Evolutionary conservation across 2,888 invertebrate genomes (phyloP), one percentile per base, ranked within the genome.

Genomic region (Dryadula phaetusa): DNA sequence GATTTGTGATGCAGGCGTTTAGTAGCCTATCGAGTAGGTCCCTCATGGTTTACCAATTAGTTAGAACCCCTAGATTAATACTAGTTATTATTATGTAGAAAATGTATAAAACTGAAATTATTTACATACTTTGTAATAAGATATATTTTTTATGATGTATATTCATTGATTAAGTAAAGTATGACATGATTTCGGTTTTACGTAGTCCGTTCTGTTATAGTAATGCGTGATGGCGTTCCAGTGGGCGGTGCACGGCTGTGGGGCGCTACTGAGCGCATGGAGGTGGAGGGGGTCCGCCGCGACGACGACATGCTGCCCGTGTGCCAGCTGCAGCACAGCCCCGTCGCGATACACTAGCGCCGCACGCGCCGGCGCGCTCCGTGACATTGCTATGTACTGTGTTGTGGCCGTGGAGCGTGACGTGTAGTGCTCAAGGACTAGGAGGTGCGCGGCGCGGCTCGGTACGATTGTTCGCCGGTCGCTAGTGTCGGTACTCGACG

Each of bases 321-420:
- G 78, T 97, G 97, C 76, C 77, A 81, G 75, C 96, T 97, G 84
- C 97, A 97, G 91, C 97, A 98, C 93, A 97, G 97, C 93, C 97
- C 98, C 80, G 98, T 98, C 83, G 97, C 97, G 87, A 98, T 98
- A 88, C 98, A 98, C 89, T 93, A 90, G 87, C 76, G 72, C 70
- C 66, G 69, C 40, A n/a, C 61, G 52, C 70, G 70, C 44, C 61
- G 49, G 56, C 66, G 49, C 32, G 32, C 32, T 8, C 44, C 14
- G 47, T 22, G 46, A 56, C 56, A 28, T 3, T 32, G 37, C 37
- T n/a, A n/a, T 25, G 53, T 8, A 8, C 42, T 42, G n/a, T n/a
- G n/a, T n/a, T n/a, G n/a, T 49, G 60, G 42, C 25, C n/a, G 1
- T 42, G 40, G 42, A 40, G 60, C 47, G 67, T 62, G 64, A 60